Evolutionary conservation across 2,888 invertebrate species (phyloP).

Genomic region (Linnaemya tessellans): DNA sequence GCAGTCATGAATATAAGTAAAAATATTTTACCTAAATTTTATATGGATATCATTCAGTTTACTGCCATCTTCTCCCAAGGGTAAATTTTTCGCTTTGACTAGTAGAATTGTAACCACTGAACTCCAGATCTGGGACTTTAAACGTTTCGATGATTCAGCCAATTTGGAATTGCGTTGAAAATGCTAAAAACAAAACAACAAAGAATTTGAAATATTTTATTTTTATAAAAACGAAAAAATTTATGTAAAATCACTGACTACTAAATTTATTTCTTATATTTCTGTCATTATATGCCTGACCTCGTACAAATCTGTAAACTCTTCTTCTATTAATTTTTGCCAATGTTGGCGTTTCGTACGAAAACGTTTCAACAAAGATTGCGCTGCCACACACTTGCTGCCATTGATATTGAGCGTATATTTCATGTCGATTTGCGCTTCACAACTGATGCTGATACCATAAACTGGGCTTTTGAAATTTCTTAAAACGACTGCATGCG

Average conservation of each 20-base stretch:
- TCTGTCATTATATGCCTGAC: conserved; percentile 69
- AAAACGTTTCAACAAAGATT: conserved; percentile 76
- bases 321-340: conserved; percentile 75
- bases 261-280: background rate
- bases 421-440: conserved; percentile 50
- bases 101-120: conserved; percentile 98
- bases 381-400: conserved; percentile 38
- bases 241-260: too few relatives aligned
- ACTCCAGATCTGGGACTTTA: conserved; percentile 98
- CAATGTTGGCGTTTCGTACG: conserved; percentile 75
- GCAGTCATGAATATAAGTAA: conserved; percentile 78
- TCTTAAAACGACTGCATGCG: conserved; percentile 36
- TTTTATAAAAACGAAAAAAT: background rate
- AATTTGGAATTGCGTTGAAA: conserved; percentile 90
- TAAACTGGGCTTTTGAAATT: conserved; percentile 31
- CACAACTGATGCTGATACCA: conserved; percentile 29
- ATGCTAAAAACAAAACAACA: conserved; percentile 85
- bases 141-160: conserved; percentile 91
- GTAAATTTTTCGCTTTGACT: conserved; percentile 96
- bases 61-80: conserved; percentile 92
- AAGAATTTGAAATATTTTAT: background rate
- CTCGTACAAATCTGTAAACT: conserved; percentile 77
- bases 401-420: conserved; percentile 60
- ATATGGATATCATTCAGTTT: conserved; percentile 96
- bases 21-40: conserved; percentile 92